These are phyloP conservation scores for Drosophila subquinaria DNA, from an alignment of 2,888 invertebrate genomes.

Conservation along the genomic window DNA sequence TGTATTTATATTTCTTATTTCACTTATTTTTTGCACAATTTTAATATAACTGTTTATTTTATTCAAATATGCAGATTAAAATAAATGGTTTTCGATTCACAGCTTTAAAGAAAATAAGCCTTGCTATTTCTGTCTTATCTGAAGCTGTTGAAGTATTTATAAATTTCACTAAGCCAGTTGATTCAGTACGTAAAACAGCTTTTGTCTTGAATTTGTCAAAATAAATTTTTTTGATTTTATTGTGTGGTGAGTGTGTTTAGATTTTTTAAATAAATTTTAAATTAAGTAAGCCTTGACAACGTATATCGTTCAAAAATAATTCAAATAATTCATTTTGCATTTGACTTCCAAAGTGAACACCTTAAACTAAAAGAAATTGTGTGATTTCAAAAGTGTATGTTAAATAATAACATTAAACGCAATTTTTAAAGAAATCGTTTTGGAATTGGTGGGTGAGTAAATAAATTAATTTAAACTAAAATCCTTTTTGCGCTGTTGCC, in stretches of 20 bases:
- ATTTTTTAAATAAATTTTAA: slow-evolving; percentile 7
- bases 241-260: slow-evolving; percentile 50
- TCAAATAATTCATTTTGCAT: slow-evolving; percentile 38
- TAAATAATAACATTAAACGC: slow-evolving; percentile 10
- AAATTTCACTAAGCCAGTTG: slow-evolving; percentile 51
- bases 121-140: slow-evolving; percentile 21
- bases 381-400: slow-evolving; percentile 18
- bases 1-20: no score
- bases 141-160: background rate
- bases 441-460: slow-evolving; percentile 43
- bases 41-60: no score
- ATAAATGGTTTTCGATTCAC: background rate
- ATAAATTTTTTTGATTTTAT: slow-evolving; percentile 23
- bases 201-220: slow-evolving; percentile 55
- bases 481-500: background rate
- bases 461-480: background rate
- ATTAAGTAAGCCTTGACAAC: slow-evolving; percentile 35
- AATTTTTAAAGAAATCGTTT: slow-evolving; percentile 5
- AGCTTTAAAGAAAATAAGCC: slow-evolving; percentile 10
- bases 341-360: slow-evolving; percentile 42
- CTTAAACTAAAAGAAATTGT: slow-evolving; percentile 29
- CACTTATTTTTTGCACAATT: no score
- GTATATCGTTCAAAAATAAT: background rate
- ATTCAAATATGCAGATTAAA: no score
- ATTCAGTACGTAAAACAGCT: slow-evolving; percentile 53